Conservation (phyloP, 1,140 invertebrate genomes). For the Chymomyza costata region DNA sequence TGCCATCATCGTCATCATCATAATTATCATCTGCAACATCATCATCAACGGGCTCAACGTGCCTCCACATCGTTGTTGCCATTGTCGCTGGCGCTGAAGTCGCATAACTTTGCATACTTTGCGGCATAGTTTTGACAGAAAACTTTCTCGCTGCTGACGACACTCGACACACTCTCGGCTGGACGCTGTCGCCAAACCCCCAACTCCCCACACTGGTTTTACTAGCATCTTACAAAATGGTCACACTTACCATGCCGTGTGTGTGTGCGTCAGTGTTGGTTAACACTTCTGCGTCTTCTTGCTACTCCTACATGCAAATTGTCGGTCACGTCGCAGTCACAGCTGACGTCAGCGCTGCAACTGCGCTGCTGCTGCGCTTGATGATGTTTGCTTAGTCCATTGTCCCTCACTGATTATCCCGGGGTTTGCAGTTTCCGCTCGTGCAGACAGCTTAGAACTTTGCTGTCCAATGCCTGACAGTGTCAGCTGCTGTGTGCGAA, state of each 20-base stretch:
- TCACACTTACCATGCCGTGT: background rate
- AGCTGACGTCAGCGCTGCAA: background rate
- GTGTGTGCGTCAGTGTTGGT: no score
- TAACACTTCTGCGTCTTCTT: no score
- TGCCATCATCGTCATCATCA: conserved; percentile 2
- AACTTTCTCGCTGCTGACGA: conserved; percentile 30
- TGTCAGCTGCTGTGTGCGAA: no score
- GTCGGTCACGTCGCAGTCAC: conserved; percentile 50
- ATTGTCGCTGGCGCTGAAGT: no score
- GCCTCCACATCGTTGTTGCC: no score
- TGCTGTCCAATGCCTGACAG: background rate
- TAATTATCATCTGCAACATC: conserved; percentile 1
- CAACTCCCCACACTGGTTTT: background rate
- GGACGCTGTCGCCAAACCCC: conserved; percentile 12
- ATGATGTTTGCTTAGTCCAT: conserved; percentile 56
- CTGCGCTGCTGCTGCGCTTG: conserved; percentile 7
- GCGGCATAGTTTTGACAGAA: conserved; percentile 61
- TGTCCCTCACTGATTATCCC: conserved; percentile 52
- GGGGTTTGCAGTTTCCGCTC: conserved; percentile 4
- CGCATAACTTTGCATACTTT: conserved; percentile 65
- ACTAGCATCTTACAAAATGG: no score
- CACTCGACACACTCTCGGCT: conserved; percentile 12
- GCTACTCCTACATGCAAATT: conserved; percentile 42
- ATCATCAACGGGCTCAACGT: no score
- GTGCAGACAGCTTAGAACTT: conserved; percentile 1